These are phyloP conservation scores for Xylocampa areola DNA, from an alignment of 2,888 invertebrate species.

Conservation along the genomic window DNA sequence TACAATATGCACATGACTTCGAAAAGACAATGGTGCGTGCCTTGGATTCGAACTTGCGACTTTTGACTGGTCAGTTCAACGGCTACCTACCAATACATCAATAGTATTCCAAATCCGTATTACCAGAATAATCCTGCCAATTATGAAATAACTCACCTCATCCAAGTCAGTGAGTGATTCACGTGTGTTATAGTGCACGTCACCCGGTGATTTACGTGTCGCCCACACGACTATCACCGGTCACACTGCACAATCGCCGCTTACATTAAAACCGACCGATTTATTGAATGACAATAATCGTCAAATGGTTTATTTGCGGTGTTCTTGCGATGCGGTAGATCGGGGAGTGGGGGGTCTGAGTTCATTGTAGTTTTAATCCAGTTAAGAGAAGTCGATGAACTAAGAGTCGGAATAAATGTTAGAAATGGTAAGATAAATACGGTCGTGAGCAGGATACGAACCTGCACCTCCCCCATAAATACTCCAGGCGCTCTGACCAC, in stretches of 20 bases:
- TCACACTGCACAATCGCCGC: slow-evolving; percentile 13
- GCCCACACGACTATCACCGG: slow-evolving; percentile 55
- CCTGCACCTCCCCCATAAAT: too few relatives aligned
- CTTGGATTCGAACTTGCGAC: too few relatives aligned
- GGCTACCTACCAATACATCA: too few relatives aligned
- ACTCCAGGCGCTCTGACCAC: too few relatives aligned
- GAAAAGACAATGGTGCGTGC: too few relatives aligned
- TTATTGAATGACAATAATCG: slow-evolving; percentile 59
- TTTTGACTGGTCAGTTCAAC: too few relatives aligned
- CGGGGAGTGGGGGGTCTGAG: slow-evolving; percentile 19
- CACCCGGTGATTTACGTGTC: slow-evolving; percentile 77
- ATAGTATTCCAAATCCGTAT: not conserved
- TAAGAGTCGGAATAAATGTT: too few relatives aligned
- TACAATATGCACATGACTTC: too few relatives aligned
- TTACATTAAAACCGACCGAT: slow-evolving; percentile 24
- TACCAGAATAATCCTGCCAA: slow-evolving; percentile 33
- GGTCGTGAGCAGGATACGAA: too few relatives aligned
- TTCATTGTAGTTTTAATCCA: not conserved
- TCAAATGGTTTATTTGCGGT: slow-evolving; percentile 43
- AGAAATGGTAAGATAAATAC: too few relatives aligned
- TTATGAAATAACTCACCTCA: slow-evolving; percentile 41
- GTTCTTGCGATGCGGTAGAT: slow-evolving; percentile 42
- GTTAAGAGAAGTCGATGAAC: too few relatives aligned
- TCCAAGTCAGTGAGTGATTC: slow-evolving; percentile 73
- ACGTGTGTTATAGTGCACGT: slow-evolving; percentile 76